Conservation (phyloP, 92 coral and sea anemone species). For the Siderastrea radians region DNA sequence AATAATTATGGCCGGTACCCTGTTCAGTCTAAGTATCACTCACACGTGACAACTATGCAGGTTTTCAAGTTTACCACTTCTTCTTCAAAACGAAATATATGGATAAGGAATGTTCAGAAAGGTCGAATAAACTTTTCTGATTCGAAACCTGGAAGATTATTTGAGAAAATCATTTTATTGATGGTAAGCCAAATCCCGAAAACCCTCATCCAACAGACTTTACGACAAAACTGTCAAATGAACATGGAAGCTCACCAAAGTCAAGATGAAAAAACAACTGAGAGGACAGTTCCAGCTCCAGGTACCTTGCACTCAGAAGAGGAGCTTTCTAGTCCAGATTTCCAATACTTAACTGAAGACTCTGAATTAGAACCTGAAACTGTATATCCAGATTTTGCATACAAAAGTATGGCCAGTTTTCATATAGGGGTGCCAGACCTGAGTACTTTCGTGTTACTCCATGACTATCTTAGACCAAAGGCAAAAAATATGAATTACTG, state of each 20-base stretch:
- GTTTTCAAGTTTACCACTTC: conserved; percentile 18
- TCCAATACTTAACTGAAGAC: neutral
- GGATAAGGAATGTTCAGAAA: conserved; percentile 40
- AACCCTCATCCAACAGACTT: conserved; percentile 45
- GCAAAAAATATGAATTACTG: conserved; percentile 45
- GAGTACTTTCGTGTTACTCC: conserved; percentile 13
- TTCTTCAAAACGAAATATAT: conserved; percentile 18
- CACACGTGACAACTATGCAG: conserved; percentile 28
- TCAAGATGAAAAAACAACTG: conserved; percentile 2
- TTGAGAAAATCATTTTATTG: conserved; percentile 49
- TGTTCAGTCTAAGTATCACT: conserved; percentile 2
- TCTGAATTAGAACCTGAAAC: neutral
- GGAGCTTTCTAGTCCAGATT: neutral
- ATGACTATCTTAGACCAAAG: conserved; percentile 29
- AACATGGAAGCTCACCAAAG: conserved; percentile 45
- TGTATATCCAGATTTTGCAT: neutral
- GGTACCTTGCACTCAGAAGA: neutral
- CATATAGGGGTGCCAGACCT: conserved; percentile 9
- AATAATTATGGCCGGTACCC: conserved; percentile 52
- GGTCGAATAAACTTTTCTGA: conserved; percentile 34
- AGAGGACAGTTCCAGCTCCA: neutral
- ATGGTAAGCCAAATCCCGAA: conserved; percentile 42
- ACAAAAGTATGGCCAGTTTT: neutral
- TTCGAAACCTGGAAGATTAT: conserved; percentile 49
- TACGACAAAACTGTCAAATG: conserved; percentile 38